Base-by-base conservation (phyloP, 2,797 vertebrate species). In the Sylvilagus floridanus region DNA sequence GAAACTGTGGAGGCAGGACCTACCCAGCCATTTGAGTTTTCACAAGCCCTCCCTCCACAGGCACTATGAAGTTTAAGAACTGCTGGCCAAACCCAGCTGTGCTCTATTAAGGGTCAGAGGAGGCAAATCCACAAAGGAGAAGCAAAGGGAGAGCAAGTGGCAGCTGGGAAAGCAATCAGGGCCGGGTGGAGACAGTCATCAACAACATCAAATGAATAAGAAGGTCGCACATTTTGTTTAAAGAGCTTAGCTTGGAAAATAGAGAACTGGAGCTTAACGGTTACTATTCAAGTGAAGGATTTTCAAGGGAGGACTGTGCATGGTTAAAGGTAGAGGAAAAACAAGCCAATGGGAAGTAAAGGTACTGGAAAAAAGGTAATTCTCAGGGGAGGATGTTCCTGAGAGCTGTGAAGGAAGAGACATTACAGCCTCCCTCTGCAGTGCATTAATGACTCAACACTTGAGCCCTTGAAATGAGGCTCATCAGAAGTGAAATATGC, bases 211-310 rank as follows among this genome's bases (percentile, higher is more conserved):
- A 82, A 73, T 35, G 11, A 30, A 47, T 47, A 50, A 78, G 62
- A 60, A 86, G 21, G 9, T 12, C 30, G 4, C 63, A 2, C 28
- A 12, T 54, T 85, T 89, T 37, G 75, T 71, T 66, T 75, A 69
- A 66, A 92, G 32, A 72, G 47, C 17, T 76, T 42, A 26, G 35
- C 42, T 57, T 28, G 71, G 14, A 69, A 95, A 93, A 84, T 86
- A 62, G 62, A 93, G 63, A 83, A 86, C 30, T n/a, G 26, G 50
- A 90, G 54, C 14, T 22, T 54, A 54, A 83, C 12, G 3, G n/a
- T 76, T n/a, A 62, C 19, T 37, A 17, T 68, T 76, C 73, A 83
- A 94, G 84, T 4, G 7, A 75, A 89, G 54, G 22, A 6, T 17
- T 87, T 95, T 83, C 50, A 76, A 54, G 32, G 30, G 52, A 84